Evolutionary conservation across 2,113 vertebrate species (phyloP).

Genomic region (Passer montanus): DNA sequence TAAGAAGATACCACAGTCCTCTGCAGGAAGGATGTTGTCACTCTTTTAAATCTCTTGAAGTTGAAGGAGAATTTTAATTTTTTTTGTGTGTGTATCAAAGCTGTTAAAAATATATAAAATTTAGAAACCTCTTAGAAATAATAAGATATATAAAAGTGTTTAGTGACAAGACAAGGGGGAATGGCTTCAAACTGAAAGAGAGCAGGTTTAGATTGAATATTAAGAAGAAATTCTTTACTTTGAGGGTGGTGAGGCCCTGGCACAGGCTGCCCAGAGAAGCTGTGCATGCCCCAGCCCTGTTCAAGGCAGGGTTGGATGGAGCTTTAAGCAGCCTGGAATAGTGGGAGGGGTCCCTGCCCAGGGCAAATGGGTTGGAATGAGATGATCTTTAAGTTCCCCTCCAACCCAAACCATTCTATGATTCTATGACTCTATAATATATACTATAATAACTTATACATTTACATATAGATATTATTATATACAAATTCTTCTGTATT

Average conservation of each 20-base stretch:
- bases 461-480: rapidly evolving
- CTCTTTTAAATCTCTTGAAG: background rate
- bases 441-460: too few species aligned
- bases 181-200: background rate
- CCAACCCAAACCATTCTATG: background rate
- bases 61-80: background rate
- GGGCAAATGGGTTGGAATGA: background rate
- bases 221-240: background rate
- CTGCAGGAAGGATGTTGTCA: background rate
- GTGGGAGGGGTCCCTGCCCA: background rate
- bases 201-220: background rate
- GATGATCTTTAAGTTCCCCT: background rate
- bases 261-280: background rate
- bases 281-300: background rate
- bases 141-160: background rate
- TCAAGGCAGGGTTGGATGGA: rapidly evolving
- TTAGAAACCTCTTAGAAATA: background rate
- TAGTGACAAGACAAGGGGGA: background rate
- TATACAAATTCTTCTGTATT: background rate
- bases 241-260: background rate
- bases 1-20: background rate
- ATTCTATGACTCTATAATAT: background rate
- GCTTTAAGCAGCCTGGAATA: background rate
- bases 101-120: background rate
- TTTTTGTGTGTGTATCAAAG: background rate